Conservation (phyloP, 2,888 invertebrate species). For the Pherbina coryleti region DNA sequence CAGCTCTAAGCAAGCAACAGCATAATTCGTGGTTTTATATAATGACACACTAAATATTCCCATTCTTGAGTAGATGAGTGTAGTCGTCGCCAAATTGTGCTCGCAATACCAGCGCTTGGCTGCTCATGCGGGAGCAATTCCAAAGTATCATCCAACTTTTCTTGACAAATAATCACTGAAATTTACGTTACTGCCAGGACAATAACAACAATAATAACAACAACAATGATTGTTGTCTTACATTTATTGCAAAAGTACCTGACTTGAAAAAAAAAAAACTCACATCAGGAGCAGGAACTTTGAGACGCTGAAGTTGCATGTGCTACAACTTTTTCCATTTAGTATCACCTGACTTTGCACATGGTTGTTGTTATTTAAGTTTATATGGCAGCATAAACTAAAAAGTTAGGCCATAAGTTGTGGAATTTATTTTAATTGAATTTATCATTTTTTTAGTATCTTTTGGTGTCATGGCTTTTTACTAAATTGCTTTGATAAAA, state of each 20-base stretch:
- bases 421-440: too few species aligned
- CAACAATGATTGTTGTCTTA: slow-evolving; percentile 14
- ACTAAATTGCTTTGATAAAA: too few species aligned
- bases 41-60: not conserved
- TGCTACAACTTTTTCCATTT: not conserved
- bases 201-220: slow-evolving; percentile 13
- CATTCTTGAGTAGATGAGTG: not conserved
- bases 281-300: not conserved
- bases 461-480: too few species aligned
- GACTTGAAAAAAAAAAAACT: slow-evolving; percentile 21
- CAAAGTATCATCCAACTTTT: not conserved
- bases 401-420: too few species aligned
- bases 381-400: too few species aligned
- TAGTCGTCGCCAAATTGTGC: not conserved
- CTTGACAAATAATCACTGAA: slow-evolving; percentile 8
- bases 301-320: not conserved
- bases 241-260: slow-evolving; percentile 24
- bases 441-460: too few species aligned
- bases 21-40: slow-evolving; percentile 13
- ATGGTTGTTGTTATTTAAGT: too few species aligned
- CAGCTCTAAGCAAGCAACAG: not conserved
- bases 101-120: not conserved
- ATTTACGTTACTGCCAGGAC: not conserved
- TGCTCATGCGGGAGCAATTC: not conserved
- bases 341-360: too few species aligned